Percentiles rank a stretch among this genome's conserved stretches.
Evolutionary conservation across 2,888 invertebrate species (phyloP).

Genomic region (Listrodromus nycthemerus): DNA sequence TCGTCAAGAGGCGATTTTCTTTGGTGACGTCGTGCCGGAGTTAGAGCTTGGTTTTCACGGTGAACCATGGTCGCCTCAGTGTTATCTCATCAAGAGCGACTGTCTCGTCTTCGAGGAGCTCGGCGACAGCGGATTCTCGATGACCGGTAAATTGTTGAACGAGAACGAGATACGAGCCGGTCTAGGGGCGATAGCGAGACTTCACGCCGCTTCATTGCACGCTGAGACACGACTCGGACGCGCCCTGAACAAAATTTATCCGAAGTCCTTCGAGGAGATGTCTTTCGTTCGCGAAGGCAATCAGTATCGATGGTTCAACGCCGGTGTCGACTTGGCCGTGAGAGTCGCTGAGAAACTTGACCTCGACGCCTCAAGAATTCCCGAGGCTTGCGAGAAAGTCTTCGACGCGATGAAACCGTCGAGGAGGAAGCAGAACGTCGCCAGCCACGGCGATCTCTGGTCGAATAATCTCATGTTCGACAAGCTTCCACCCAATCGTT

Average conservation of each 20-base stretch:
- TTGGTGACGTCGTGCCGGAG: constrained; percentile 83
- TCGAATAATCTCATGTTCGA: constrained; percentile 88
- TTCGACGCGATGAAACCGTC: constrained; percentile 71
- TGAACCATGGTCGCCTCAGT: constrained; percentile 79
- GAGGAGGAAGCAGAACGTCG: constrained; percentile 84
- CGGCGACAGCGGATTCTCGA: constrained; percentile 74
- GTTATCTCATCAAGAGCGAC: constrained; percentile 78
- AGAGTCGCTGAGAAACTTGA: constrained; percentile 74
- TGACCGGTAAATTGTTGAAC: constrained; percentile 71
- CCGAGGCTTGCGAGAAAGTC: constrained; percentile 68
- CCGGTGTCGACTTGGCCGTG: constrained; percentile 71
- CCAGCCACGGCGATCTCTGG: constrained; percentile 88
- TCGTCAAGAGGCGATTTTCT: constrained; percentile 85
- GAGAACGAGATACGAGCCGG: constrained; percentile 74
- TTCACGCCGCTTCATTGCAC: constrained; percentile 79
- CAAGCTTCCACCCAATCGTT: constrained; percentile 85
- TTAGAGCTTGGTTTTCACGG: constrained; percentile 76
- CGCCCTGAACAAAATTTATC: constrained; percentile 73
- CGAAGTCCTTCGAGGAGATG: constrained; percentile 74
- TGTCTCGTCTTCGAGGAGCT: constrained; percentile 84
- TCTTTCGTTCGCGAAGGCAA: constrained; percentile 69
- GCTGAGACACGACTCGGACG: constrained; percentile 75
- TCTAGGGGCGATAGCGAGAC: constrained; percentile 75
- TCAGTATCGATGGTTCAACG: constrained; percentile 72
- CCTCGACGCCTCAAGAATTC: constrained; percentile 68